A percentile compares a stretch with the other conserved stretches of the same genome.
phyloP scores from a whole-genome alignment of 2,113 vertebrate species.

The Hippocampus comes region DNA sequence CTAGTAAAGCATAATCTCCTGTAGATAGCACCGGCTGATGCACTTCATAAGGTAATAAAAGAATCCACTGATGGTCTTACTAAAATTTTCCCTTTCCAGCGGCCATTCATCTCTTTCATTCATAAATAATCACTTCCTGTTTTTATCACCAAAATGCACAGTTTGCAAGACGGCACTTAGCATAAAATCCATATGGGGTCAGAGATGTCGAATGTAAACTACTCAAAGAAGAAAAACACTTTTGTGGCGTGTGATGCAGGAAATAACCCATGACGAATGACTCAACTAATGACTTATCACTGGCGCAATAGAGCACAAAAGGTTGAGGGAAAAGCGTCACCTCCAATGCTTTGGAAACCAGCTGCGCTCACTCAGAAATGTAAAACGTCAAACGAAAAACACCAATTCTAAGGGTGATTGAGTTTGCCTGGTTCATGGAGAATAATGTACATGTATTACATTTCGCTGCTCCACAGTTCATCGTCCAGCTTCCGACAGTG shows the following conservation, averaged over 20 bases:
- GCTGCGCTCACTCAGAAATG: background rate
- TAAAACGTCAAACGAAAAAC: too few relatives aligned
- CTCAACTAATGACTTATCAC: background rate
- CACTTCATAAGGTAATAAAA: background rate
- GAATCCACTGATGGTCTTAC: background rate
- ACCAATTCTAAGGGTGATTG: too few relatives aligned
- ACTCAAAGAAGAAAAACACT: background rate
- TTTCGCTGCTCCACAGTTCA: too few relatives aligned
- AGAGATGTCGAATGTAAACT: background rate
- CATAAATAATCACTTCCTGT: conserved; percentile 10
- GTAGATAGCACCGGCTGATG: background rate
- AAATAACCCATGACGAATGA: conserved; percentile 1
- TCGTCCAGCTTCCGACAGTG: too few relatives aligned
- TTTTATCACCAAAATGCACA: background rate
- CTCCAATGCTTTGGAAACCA: background rate
- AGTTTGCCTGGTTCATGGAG: too few relatives aligned
- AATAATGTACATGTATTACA: too few relatives aligned
- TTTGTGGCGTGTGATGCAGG: background rate
- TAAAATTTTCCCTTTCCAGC: background rate
- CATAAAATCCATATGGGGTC: background rate
- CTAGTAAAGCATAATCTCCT: background rate
- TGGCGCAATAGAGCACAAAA: background rate
- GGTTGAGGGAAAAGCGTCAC: background rate
- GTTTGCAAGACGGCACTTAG: conserved; percentile 1
- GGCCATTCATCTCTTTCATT: background rate